A percentile compares a stretch with the other conserved stretches of the same genome.
phyloP scores from a whole-genome alignment of 2,113 vertebrate species.

The Xyrauchen texanus region DNA sequence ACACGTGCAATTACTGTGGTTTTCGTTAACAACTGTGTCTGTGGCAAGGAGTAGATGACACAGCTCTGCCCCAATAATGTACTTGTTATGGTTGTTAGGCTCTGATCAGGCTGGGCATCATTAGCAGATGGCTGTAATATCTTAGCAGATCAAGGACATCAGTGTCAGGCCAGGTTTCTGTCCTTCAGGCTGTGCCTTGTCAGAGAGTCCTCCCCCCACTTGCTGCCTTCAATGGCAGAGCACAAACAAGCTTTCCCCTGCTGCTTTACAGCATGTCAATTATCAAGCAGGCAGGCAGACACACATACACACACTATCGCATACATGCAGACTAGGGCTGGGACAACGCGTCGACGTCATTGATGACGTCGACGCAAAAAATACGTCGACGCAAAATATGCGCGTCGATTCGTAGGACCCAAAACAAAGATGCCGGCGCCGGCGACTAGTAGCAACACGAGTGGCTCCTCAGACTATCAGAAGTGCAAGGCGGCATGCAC shows the following conservation, averaged over 20 bases:
- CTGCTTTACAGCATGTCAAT: constrained; percentile 51
- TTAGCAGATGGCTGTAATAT: constrained; percentile 50
- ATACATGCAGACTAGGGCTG: constrained; percentile 27
- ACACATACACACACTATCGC: constrained; percentile 12
- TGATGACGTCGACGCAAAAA: no score
- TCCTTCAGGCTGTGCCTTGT: constrained; percentile 37
- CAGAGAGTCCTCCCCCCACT: constrained; percentile 33
- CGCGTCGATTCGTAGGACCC: no score
- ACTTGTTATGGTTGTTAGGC: constrained; percentile 47
- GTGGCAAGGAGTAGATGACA: constrained; percentile 23
- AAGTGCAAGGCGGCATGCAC: no score
- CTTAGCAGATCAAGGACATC: constrained; percentile 36
- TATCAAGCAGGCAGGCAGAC: constrained; percentile 37
- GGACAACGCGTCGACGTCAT: no score
- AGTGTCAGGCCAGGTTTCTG: constrained; percentile 30
- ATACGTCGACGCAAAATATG: no score
- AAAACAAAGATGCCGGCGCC: no score
- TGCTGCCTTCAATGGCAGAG: constrained; percentile 17
- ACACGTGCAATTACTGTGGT: constrained; percentile 15
- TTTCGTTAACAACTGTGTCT: constrained; percentile 30
- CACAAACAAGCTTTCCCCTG: constrained; percentile 47
- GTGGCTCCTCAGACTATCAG: no score
- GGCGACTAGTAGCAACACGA: no score
- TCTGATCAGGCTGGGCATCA: constrained; percentile 23
- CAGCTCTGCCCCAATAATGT: constrained; percentile 8